These are phyloP conservation scores for Lamellibrachia columna DNA, from an alignment of 2,888 invertebrate genomes.

Conservation along the genomic window DNA sequence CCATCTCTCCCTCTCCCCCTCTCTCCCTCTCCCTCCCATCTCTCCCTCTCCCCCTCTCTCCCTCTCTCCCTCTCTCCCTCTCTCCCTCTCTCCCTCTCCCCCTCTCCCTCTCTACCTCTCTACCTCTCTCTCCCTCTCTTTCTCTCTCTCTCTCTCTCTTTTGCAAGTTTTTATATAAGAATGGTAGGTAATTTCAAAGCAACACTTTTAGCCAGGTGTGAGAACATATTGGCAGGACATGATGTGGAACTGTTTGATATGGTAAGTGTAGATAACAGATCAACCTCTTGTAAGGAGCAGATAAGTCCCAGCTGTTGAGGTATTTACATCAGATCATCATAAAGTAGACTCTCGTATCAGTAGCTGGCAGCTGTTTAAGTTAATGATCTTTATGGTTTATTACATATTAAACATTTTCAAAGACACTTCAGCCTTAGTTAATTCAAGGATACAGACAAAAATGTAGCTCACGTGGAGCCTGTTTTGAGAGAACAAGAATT, in stretches of 20 bases:
- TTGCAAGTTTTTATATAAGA: no score
- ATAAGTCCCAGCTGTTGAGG: background rate
- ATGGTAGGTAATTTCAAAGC: background rate
- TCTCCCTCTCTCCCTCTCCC: no score
- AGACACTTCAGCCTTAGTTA: background rate
- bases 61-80: no score
- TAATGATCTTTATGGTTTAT: background rate
- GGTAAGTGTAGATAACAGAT: background rate
- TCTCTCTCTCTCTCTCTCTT: no score
- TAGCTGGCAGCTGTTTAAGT: background rate
- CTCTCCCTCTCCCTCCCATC: no score
- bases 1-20: no score
- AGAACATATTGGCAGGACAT: background rate
- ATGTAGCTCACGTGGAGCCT: background rate
- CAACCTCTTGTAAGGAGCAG: background rate
- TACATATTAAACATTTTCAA: background rate
- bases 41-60: background rate
- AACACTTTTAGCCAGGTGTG: background rate
- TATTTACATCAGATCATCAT: background rate
- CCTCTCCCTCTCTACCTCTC: no score
- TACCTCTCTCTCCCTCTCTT: no score
- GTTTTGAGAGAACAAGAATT: background rate
- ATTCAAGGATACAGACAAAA: background rate
- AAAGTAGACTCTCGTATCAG: background rate
- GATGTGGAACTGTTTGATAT: conserved; percentile 3